Percentiles rank a stretch among this genome's conserved stretches.
These are phyloP conservation scores for Apis cerana DNA, from an alignment of 1,140 invertebrate species.

Conservation along the genomic window DNA sequence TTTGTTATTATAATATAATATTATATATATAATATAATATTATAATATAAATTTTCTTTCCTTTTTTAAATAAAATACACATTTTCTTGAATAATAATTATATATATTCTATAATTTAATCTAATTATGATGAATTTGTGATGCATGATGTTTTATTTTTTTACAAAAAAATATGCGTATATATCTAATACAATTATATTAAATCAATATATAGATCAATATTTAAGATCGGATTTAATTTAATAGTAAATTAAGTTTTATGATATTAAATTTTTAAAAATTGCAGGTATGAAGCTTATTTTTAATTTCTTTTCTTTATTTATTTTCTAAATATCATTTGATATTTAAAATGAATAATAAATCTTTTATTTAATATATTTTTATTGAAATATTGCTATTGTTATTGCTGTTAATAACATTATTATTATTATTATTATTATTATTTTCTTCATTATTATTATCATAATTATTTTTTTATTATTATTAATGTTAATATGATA, in stretches of 20 bases:
- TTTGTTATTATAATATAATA: neutral
- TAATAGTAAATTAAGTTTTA: neutral
- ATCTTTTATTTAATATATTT: neutral
- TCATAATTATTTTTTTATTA: neutral
- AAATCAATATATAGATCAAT: neutral
- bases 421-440: neutral
- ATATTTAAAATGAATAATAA: neutral
- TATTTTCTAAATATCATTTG: neutral
- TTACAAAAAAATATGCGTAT: neutral
- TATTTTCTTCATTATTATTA: neutral
- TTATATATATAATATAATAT: too few species aligned
- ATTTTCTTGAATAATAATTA: neutral
- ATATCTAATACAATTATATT: neutral
- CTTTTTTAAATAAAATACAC: neutral
- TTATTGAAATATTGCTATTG: neutral
- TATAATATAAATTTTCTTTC: neutral
- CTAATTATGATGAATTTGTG: neutral
- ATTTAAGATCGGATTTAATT: neutral
- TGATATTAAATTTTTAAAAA: neutral
- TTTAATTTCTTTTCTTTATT: neutral
- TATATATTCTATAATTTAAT: neutral
- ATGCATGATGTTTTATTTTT: neutral
- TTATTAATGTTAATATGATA: slow-evolving; percentile 26
- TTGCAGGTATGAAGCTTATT: neutral
- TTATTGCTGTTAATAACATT: neutral